Base-by-base conservation (phyloP, 1,140 invertebrate genomes). In the Tetramorium parvispinum region DNA sequence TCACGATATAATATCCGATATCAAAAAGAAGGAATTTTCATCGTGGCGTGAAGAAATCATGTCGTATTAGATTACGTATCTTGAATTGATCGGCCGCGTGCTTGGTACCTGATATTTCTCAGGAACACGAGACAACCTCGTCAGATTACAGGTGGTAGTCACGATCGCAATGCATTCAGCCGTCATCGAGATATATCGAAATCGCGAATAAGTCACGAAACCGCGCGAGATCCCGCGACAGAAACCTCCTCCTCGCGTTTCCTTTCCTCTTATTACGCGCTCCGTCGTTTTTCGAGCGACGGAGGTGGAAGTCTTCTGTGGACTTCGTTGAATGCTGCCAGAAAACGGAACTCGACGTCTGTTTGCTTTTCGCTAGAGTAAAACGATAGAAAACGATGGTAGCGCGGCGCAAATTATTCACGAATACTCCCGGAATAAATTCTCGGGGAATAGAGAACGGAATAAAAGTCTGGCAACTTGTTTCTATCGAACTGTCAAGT, bases 51-150 rank as follows among this genome's bases (percentile, higher is more conserved):
- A 83, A 83, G 68, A 59, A 73, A 83, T 83, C 40, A 43, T 10
- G 37, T 24, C 51, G 53, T 75, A 53, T 83, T 71, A 75, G 68
- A 83, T 83, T 83, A 83, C 79, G 46, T 81, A 68, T 73, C 66
- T 55, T 10, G n/a, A 71, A 83, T 83, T 83, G 79, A 83, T 83
- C 68, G 79, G 8, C 79, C 53, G 79, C 79, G 68, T 75, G 79
- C 57, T 59, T 53, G 53, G n/a, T n/a, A 43, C 27, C n/a, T 70
- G 57, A 40, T 83, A 83, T 83, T 83, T 83, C 79, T 43, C 79
- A 16, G 53, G 53, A 83, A 83, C 24, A 75, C 55, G 68, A 83
- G 79, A 83, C 79, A 75, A 75, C 79, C 37, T 83, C 24, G 79
- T 83, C 79, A 59, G 53, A 83, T 83, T 83, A 73, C 79, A 49